Conservation (phyloP, 2,888 invertebrate species). For the Calliphora vomitoria region DNA sequence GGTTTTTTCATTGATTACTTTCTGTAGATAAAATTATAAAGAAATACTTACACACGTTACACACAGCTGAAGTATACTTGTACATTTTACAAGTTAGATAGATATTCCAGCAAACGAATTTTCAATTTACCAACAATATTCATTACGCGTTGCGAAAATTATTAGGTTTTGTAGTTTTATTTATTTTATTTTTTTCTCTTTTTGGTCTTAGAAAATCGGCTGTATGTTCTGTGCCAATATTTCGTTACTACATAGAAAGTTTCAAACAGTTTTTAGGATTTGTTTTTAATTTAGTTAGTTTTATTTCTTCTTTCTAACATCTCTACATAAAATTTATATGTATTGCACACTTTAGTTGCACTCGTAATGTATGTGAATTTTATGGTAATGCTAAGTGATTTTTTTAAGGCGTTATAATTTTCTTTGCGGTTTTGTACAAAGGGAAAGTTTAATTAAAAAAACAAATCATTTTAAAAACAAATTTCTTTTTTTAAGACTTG, state of each 20-base stretch:
- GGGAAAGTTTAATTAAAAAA: slow-evolving; percentile 36
- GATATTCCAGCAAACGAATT: slow-evolving; percentile 29
- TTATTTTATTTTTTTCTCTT: not conserved
- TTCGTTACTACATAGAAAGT: slow-evolving; percentile 18
- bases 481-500: not conserved
- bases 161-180: slow-evolving; percentile 38
- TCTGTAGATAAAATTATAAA: slow-evolving; percentile 53
- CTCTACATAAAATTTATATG: not conserved
- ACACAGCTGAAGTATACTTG: not conserved
- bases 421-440: slow-evolving; percentile 15
- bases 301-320: slow-evolving; percentile 13
- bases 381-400: slow-evolving; percentile 6
- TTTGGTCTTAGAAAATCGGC: slow-evolving; percentile 12
- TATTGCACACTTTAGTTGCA: slow-evolving; percentile 4
- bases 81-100: too few relatives aligned
- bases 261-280: slow-evolving; percentile 22
- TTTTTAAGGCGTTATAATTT: slow-evolving; percentile 34
- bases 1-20: slow-evolving; percentile 65
- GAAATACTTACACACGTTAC: slow-evolving; percentile 18
- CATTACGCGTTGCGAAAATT: slow-evolving; percentile 51
- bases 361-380: slow-evolving; percentile 1
- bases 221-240: slow-evolving; percentile 35
- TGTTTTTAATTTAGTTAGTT: slow-evolving; percentile 2
- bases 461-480: not conserved
- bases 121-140: slow-evolving; percentile 54